Base-by-base conservation (phyloP, 2,888 invertebrate species). In the Trachelus iudaicus region DNA sequence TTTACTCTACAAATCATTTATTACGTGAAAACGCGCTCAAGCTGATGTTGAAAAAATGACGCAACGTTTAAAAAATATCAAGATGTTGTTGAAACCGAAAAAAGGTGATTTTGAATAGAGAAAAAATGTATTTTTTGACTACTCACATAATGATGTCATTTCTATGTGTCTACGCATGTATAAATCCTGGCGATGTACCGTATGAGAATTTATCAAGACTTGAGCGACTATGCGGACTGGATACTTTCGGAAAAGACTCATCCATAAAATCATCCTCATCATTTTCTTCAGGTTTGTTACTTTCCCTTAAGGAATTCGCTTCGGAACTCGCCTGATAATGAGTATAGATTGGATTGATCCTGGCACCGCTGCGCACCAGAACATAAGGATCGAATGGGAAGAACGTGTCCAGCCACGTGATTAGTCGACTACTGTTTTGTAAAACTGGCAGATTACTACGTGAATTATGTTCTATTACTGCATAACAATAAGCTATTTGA, bases 341-440 rank as follows among this genome's bases (percentile, higher is more conserved):
- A 73, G 93, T 88, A 87, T 94, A 93, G 75, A 93, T 87, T 23
- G 92, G 89, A 68, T 83, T 77, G 83, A 94, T 92, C 85, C 90
- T 92, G 34, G 87, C 83, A 40, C 89, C 89, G 74, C 93, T 93
- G 56, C 92, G 94, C 85, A 94, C 94, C 73, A 98, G 92, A 30
- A 95, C 91, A 89, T 96, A 98, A 0, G 97, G 97, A 92, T 98
- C 98, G 89, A 98, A 98, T 0, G 98, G 98, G 90, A 97, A 98
- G 93, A 96, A 97, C 2, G 94, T 93, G 78, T 95, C 94, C 1
- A 95, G 92, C 75, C 94, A 94, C 12, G 89, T 80, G 11, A 88
- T 79, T 12, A 89, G 83, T 11, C 92, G 92, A 81, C 91, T 91
- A 86, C 93, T 93, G 23, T 92, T 92, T 84, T 94, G 93, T 3